A percentile compares a stretch with the other conserved stretches of the same genome.
These are phyloP conservation scores for Delphinapterus leucas DNA, from an alignment of 2,113 vertebrate species.

Conservation along the genomic window DNA sequence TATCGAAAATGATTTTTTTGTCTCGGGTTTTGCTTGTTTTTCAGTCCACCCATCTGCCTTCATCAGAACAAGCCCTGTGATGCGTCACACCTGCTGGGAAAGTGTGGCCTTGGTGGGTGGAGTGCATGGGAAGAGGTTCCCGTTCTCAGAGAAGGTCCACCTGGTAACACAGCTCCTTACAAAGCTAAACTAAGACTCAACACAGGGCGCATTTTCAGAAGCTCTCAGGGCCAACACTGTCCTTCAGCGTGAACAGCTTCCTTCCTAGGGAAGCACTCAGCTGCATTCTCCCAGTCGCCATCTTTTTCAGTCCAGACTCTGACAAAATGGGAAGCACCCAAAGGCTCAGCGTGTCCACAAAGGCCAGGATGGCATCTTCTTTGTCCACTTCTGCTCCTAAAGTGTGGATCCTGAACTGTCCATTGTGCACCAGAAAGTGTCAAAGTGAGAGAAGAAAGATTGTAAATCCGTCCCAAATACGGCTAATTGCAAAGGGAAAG, in stretches of 20 bases:
- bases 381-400: not conserved
- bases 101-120: rapidly evolving
- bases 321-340: rapidly evolving
- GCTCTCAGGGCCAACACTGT: rapidly evolving
- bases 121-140: rapidly evolving
- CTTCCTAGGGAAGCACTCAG: rapidly evolving
- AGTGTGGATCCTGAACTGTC: not conserved
- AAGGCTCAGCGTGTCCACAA: rapidly evolving
- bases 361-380: not conserved
- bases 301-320: not conserved
- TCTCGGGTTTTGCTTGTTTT: not conserved
- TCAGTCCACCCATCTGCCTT: not conserved
- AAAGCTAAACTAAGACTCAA: rapidly evolving
- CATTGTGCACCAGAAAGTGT: not conserved
- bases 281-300: rapidly evolving
- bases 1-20: not conserved
- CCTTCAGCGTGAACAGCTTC: rapidly evolving
- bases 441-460: no score
- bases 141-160: rapidly evolving
- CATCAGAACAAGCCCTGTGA: not conserved
- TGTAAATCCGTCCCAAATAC: rapidly evolving
- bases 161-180: rapidly evolving
- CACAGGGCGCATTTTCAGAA: rapidly evolving
- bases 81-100: rapidly evolving
- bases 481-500: no score